phyloP scores from a whole-genome alignment of 53 echinoderm and acorn worm species.

The Echinarachnius parma region DNA sequence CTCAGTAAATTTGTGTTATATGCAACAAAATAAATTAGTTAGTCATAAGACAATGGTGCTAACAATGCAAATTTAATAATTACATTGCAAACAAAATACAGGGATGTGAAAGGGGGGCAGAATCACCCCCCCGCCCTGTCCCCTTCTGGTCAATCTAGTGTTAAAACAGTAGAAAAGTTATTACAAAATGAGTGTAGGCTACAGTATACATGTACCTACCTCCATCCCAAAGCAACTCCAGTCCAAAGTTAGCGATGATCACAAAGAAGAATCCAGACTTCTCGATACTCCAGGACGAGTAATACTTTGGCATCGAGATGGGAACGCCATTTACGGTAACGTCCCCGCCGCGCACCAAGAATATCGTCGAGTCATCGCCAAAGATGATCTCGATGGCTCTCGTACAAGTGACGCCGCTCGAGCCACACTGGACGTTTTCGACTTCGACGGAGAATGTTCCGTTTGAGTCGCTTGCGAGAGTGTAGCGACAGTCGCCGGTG shows the following conservation, averaged over 20 bases:
- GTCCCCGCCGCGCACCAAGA: constrained; percentile 72
- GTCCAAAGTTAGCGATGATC: constrained; percentile 66
- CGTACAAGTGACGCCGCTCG: constrained; percentile 81
- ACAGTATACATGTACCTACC: constrained; percentile 47
- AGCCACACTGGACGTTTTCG: constrained; percentile 76
- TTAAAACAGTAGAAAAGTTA: too few relatives aligned
- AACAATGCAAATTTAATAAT: too few relatives aligned
- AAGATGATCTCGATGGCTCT: constrained; percentile 77
- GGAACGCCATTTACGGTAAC: constrained; percentile 74
- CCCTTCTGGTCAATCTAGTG: too few relatives aligned
- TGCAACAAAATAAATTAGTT: too few relatives aligned
- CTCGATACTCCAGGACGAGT: constrained; percentile 68
- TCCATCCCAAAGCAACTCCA: constrained; percentile 84
- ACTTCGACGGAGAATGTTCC: constrained; percentile 66
- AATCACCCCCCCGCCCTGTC: too few relatives aligned
- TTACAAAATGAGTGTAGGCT: too few relatives aligned
- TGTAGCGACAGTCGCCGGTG: constrained; percentile 80
- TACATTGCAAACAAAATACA: too few relatives aligned
- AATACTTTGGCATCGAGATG: constrained; percentile 69
- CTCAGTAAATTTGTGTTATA: too few relatives aligned
- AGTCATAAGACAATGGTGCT: too few relatives aligned
- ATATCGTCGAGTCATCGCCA: constrained; percentile 53
- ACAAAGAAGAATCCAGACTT: constrained; percentile 70
- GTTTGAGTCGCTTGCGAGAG: constrained; percentile 57
- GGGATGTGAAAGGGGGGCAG: too few relatives aligned